A percentile compares a stretch with the other conserved stretches of the same genome.
These are phyloP conservation scores for Diglossa cyanea DNA, from an alignment of 2,797 vertebrate genomes.

Conservation along the genomic window DNA sequence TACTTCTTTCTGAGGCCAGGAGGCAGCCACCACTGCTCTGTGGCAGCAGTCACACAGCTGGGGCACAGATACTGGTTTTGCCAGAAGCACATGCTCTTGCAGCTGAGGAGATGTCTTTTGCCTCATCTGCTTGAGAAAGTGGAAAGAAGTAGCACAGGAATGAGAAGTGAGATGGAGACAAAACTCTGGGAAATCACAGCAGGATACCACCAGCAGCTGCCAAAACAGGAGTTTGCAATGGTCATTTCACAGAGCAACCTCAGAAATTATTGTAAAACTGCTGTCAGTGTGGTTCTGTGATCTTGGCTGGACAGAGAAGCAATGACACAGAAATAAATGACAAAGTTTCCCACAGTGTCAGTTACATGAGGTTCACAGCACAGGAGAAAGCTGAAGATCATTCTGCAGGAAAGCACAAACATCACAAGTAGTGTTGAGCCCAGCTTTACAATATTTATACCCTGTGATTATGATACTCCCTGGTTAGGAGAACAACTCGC, in stretches of 20 bases:
- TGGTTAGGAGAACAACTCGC: neutral
- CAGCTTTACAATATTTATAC: neutral
- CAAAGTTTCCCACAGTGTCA: neutral
- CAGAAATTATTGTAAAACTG: rapidly evolving
- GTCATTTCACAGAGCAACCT: neutral
- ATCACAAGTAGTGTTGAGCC: neutral
- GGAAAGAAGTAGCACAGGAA: neutral
- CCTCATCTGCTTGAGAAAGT: neutral
- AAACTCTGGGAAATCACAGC: neutral
- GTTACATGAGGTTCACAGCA: neutral
- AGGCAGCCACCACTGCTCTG: neutral
- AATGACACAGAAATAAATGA: neutral
- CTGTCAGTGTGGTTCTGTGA: neutral
- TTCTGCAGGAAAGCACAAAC: neutral
- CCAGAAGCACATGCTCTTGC: neutral
- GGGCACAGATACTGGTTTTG: neutral
- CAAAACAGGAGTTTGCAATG: neutral
- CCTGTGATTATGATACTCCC: neutral
- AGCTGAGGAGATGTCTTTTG: neutral
- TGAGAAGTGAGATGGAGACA: neutral
- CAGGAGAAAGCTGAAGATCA: neutral
- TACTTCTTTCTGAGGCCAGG: neutral
- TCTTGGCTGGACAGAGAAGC: neutral
- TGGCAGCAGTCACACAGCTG: neutral
- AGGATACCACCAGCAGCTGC: neutral